Evolutionary conservation across 2,797 vertebrate genomes (phyloP).

Genomic region (Bovichtus diacanthus): DNA sequence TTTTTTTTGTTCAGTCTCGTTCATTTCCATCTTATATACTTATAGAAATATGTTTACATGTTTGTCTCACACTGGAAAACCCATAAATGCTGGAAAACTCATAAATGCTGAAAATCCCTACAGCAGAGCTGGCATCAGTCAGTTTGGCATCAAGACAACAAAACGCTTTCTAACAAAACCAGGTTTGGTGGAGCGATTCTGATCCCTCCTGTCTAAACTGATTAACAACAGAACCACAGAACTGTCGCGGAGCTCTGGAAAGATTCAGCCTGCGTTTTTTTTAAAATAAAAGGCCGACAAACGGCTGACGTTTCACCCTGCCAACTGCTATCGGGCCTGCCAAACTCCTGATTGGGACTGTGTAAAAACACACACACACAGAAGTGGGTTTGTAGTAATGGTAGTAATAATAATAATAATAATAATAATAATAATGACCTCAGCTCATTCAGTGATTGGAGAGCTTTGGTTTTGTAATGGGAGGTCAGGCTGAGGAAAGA

Average conservation of each 20-base stretch:
- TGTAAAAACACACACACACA: conserved; percentile 26
- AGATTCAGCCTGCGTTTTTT: conserved; percentile 66
- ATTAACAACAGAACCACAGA: conserved; percentile 60
- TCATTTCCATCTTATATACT: neutral
- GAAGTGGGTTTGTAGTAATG: conserved; percentile 35
- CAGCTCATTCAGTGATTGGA: conserved; percentile 59
- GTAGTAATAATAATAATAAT: too few relatives aligned
- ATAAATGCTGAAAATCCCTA: neutral
- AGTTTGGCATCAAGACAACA: neutral
- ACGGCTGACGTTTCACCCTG: conserved; percentile 66
- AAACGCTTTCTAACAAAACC: conserved; percentile 23
- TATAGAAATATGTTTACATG: neutral
- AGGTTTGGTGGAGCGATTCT: neutral
- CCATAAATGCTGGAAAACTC: conserved; percentile 1
- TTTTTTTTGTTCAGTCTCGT: neutral
- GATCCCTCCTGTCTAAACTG: conserved; percentile 50
- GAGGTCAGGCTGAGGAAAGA: conserved; percentile 40
- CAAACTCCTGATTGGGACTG: conserved; percentile 55
- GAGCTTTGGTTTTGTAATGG: conserved; percentile 36
- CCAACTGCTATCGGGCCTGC: conserved; percentile 63
- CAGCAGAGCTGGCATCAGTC: neutral
- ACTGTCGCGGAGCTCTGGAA: conserved; percentile 64
- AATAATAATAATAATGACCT: conserved; percentile 69
- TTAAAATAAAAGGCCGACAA: conserved; percentile 63
- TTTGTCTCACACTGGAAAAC: neutral